Base-by-base conservation (phyloP, 1,140 invertebrate genomes). In the Delia radicum region DNA sequence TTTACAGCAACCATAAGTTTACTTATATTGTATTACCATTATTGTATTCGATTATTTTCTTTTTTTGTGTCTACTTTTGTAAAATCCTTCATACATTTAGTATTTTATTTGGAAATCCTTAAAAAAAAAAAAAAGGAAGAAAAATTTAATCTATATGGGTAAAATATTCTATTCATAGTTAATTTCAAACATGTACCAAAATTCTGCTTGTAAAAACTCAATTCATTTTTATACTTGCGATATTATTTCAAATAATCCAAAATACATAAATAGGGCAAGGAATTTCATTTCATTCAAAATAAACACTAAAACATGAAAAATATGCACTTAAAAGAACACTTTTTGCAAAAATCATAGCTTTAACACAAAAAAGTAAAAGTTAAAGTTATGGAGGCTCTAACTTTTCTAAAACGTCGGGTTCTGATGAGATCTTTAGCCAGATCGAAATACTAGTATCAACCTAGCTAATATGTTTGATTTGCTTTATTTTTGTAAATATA, bases 1-100 rank as follows among this genome's bases (percentile, higher is more conserved):
- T 24, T 18, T 18, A 55, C 18, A 55, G 24, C 65, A 69, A 33
- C 27, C 31, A 33, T 69, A 69, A 69, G 65, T 69, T 33, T 33
- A n/a, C n/a, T n/a, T n/a, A 69, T 69, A 69, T 69, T 69, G 65
- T 37, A 69, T 69, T 69, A 33, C 65, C n/a, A 69, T 37, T 31
- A 69, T 69, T 69, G 65, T 37, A 33, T 69, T 69, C 29, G 21
- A 33, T 28, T 18, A 33, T 33, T 15, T 67, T 15, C 21, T 28
- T 28, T 3, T 55, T n/a, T n/a, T n/a, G n/a, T n/a, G n/a, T n/a
- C n/a, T n/a, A n/a, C 7, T 24, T 55, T 55, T 15, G 12, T 42
- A 42, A 42, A 42, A 3, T 15, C 37, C 12, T 42, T 15, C 37
- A 42, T 10, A 42, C 37, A 42, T 13, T 42, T 42, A 42, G 37